Evolutionary conservation across 2,797 vertebrate genomes (phyloP).

Genomic region (Uromys caudimaculatus): DNA sequence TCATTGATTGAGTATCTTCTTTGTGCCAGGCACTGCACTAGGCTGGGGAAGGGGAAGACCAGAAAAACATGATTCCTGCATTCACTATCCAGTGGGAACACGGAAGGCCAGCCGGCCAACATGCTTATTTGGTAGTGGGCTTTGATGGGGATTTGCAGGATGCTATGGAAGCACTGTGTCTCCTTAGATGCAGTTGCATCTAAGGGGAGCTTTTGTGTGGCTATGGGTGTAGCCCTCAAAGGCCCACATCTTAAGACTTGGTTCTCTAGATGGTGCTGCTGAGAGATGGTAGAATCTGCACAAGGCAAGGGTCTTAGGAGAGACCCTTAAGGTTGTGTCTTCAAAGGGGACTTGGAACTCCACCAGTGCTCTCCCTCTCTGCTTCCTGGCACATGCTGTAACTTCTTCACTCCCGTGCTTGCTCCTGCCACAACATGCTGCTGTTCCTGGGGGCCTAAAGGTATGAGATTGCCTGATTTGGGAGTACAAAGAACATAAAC

Average conservation of each 20-base stretch:
- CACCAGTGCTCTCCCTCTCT: background rate
- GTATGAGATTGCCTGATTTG: background rate
- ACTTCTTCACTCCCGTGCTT: background rate
- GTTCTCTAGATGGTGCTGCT: background rate
- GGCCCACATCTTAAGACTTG: background rate
- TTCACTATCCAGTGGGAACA: no score
- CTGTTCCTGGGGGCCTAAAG: background rate
- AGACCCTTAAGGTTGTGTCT: background rate
- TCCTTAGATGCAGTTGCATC: background rate
- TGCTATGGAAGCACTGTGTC: accelerated
- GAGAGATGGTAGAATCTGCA: background rate
- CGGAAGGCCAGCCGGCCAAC: background rate
- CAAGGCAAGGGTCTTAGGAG: background rate
- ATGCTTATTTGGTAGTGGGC: accelerated
- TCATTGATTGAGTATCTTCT: background rate
- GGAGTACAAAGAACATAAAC: background rate
- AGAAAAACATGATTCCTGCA: background rate
- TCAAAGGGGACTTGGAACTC: background rate
- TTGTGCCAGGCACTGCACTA: background rate
- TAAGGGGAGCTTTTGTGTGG: background rate
- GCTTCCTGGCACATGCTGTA: background rate
- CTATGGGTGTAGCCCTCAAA: background rate
- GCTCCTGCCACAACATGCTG: background rate
- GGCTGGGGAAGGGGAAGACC: background rate
- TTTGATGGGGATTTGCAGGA: background rate